Base-by-base conservation (phyloP, 2,113 vertebrate species). In the Colinus virginianus region DNA sequence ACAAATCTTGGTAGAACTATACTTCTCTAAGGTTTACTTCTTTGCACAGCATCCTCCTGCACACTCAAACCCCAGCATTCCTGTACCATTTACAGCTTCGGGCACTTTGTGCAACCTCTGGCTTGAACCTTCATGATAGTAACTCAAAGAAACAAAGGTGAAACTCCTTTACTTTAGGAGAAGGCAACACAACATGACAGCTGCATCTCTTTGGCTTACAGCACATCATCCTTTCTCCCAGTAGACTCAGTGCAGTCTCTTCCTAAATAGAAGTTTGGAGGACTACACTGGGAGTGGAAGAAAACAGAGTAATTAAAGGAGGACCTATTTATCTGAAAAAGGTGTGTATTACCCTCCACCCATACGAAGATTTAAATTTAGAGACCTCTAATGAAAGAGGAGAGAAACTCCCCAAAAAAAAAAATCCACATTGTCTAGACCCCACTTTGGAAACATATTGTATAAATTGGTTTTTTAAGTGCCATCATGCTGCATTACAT, bases 141-240 rank as follows among this genome's bases (percentile, higher is more conserved):
- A 42, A 21, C 30, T 34, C 0, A 0, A 62, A 84, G 48, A 83
- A 78, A 83, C 0, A 1, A 63, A 59, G 64, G 5, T 25, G 40
- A 94, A 84, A 32, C 19, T 77, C 34, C 74, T 80, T 74, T 43
- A 38, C 11, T 62, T 20, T 1, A 18, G 1, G 30, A 40, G 62
- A 87, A 58, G 22, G 40, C 2, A 6, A 13, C 64, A 16, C 3
- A n/a, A 79, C 23, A 6, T 13, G 38, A 61, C 45, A 1, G 1
- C 68, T 34, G 55, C 3, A 46, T 3, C 26, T 74, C 48, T 58
- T 34, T 13, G 70, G 23, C 34, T 90, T 71, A 36, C 26, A 68
- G 38, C 36, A 82, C 3, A 25, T 48, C 53, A 66, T 18, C 22
- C 18, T 40, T 72, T 77, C 32, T 46, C 49, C 36, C n/a, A 74